Evolutionary conservation across 2,888 invertebrate genomes (phyloP).

Genomic region (Plebejus melissa): DNA sequence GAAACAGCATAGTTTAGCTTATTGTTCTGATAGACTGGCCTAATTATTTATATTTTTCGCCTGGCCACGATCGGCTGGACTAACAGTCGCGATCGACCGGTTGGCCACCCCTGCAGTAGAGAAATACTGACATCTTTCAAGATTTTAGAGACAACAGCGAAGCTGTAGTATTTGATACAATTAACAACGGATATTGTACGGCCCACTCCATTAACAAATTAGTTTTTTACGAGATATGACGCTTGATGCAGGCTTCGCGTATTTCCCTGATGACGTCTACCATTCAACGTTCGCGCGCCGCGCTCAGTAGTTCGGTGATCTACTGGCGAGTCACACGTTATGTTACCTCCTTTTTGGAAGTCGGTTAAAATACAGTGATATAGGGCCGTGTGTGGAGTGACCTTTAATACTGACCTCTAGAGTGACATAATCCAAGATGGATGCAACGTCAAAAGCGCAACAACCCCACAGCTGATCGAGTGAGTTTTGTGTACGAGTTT

Average conservation of each 20-base stretch:
- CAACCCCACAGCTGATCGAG: conserved; percentile 53
- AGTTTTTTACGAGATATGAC: conserved; percentile 49
- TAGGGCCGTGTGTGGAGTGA: neutral
- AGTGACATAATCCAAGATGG: conserved; percentile 52
- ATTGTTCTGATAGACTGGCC: no score
- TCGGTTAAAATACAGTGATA: neutral
- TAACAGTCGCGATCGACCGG: no score
- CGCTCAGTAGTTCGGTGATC: conserved; percentile 74
- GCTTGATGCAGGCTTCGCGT: conserved; percentile 61
- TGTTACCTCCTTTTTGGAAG: conserved; percentile 37
- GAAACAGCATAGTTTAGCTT: no score
- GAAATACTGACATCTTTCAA: no score
- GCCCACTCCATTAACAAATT: conserved; percentile 7
- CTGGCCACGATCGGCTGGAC: no score
- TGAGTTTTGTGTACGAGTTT: conserved; percentile 61
- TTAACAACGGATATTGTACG: neutral
- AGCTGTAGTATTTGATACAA: neutral
- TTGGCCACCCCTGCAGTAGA: no score
- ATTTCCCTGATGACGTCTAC: conserved; percentile 75
- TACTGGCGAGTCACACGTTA: conserved; percentile 72
- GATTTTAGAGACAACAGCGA: neutral
- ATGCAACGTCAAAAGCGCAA: conserved; percentile 52
- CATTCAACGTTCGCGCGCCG: conserved; percentile 65
- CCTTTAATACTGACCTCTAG: conserved; percentile 44
- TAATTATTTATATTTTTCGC: no score